Evolutionary conservation across 2,888 invertebrate species (phyloP), one percentile per base, ranked within the genome.

Genomic region (Micoletzkya japonica): DNA sequence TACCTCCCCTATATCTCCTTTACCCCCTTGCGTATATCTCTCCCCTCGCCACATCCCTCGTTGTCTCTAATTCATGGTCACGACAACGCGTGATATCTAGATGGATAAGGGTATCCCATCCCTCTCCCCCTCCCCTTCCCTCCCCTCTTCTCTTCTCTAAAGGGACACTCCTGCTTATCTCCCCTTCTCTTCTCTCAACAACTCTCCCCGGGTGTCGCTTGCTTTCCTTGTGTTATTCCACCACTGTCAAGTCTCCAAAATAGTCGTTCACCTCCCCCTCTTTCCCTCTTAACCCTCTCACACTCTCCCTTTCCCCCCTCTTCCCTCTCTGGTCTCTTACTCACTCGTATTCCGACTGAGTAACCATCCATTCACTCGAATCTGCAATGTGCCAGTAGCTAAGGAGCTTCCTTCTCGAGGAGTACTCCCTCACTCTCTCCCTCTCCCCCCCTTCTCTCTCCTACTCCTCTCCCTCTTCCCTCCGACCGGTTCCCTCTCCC

Each of bases 321-420:
- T 28, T 6, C 59, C 59, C 44, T 59, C 39, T 59, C 58, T 32
- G 26, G 20, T 24, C 26, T 32, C 32, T 28, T 39, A 59, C 37
- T 59, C 28, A 59, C 39, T 10, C 10, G 39, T 10, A 30, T 2
- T 36, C 57, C 7, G 28, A 39, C 44, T 59, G 59, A 59, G 37
- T 59, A 39, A 59, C 44, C 39, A 30, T 39, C 17, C 39, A 39
- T 7, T 59, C 59, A 39, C 59, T 39, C 37, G 39, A 28, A 10
- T 39, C 59, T n/a, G n/a, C n/a, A n/a, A n/a, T n/a, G n/a, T n/a
- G n/a, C n/a, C n/a, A n/a, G n/a, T n/a, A n/a, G n/a, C n/a, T n/a
- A n/a, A n/a, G n/a, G n/a, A n/a, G n/a, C n/a, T n/a, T n/a, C n/a
- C n/a, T n/a, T n/a, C n/a, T n/a, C n/a, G n/a, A n/a, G n/a, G n/a